Percentiles rank a stretch among this genome's conserved stretches.
These are phyloP conservation scores for Acleris emargana DNA, from an alignment of 2,888 invertebrate species.

Conservation along the genomic window DNA sequence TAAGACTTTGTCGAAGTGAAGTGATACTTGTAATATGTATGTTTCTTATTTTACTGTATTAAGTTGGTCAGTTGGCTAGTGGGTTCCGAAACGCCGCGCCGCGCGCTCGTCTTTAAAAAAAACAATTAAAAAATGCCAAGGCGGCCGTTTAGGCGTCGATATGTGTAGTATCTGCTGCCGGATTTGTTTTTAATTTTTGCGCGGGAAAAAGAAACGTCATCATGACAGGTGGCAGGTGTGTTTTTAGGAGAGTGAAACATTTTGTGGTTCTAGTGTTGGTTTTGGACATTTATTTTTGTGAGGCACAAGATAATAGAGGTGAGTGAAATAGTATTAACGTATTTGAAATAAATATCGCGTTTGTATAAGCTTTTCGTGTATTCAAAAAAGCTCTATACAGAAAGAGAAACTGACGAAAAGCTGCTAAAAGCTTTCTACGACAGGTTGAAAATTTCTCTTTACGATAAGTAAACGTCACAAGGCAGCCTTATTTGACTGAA, in stretches of 20 bases:
- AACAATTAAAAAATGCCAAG: conserved; percentile 63
- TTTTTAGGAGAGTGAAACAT: conserved; percentile 73
- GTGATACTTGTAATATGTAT: conserved; percentile 69
- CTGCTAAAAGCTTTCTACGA: no score
- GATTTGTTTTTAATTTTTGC: conserved; percentile 42
- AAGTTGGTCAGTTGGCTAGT: conserved; percentile 84
- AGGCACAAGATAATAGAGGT: conserved; percentile 70
- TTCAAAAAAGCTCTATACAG: no score
- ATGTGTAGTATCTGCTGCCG: conserved; percentile 32
- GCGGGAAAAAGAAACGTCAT: conserved; percentile 66
- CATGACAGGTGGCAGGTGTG: conserved; percentile 76
- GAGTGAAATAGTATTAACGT: conserved; percentile 38
- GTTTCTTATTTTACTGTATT: conserved; percentile 80
- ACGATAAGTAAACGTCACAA: no score
- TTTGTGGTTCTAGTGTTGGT: conserved; percentile 67
- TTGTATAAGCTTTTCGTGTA: no score
- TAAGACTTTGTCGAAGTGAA: conserved; percentile 58
- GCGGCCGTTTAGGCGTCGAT: conserved; percentile 58
- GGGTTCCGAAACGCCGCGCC: conserved; percentile 63
- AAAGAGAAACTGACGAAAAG: no score
- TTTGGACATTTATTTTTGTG: conserved; percentile 66
- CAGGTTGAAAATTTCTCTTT: no score
- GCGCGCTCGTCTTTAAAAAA: conserved; percentile 57
- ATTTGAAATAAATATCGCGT: neutral
- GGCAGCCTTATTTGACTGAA: no score